Base-by-base conservation (phyloP, 2,888 invertebrate genomes). In the Chymomyza fuscimana region DNA sequence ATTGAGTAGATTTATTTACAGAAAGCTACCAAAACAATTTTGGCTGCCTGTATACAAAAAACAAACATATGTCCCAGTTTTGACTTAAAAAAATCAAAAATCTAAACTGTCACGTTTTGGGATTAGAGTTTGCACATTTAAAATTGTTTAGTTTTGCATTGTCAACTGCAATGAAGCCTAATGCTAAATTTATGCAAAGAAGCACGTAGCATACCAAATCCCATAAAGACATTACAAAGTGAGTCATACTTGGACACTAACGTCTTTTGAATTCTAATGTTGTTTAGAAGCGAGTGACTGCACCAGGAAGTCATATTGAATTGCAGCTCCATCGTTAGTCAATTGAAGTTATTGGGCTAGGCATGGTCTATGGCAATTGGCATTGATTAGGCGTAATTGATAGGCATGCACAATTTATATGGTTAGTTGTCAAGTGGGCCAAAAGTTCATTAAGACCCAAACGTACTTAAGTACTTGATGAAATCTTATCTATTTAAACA, bases 221-320 rank as follows among this genome's bases (percentile, higher is more conserved):
- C 73, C 80, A 78, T 78, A 81, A 86, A 84, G 74, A 4, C 36
- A 65, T 12, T 58, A 22, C 58, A 19, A 9, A 50, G 52, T 19
- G 64, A 60, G 54, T 61, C 65, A 65, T 64, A 63, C 64, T 69
- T 70, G 46, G 10, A 36, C n/a, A 63, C 54, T 19, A 65, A 66
- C 77, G 73, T 75, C 81, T 76, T 82, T 75, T 82, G 84, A 74
- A 87, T 87, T 87, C 85, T 85, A 85, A 86, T 85, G 69, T 46
- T 52, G 60, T n/a, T 46, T 19, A 19, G 9, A 2, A 19, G 54
- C n/a, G 19, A 32, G 54, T 65, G 67, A 50, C 40, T 67, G 69
- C 80, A 87, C 84, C 84, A 87, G 84, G 87, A 85, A 85, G 87
- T 85, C 82, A 82, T 85, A 87, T 80, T 77, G 63, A 65, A 63